Evolutionary conservation across 2,888 invertebrate species (phyloP).

Genomic region (Zhengitettix transpicula): DNA sequence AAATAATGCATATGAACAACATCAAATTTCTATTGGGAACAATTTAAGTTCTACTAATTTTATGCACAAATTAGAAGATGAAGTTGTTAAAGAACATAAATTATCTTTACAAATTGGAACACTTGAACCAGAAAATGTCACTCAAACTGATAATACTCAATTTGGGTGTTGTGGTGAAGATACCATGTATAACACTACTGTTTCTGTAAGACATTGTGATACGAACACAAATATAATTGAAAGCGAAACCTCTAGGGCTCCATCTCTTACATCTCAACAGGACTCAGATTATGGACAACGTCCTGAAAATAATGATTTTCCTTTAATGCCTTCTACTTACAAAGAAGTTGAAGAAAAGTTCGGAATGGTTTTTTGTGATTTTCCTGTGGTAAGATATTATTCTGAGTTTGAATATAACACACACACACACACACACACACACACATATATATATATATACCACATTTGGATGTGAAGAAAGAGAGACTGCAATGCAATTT

Average conservation of each 20-base stretch:
- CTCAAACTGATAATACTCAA: too few relatives aligned
- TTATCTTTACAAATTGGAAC: too few relatives aligned
- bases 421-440: too few relatives aligned
- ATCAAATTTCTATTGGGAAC: too few relatives aligned
- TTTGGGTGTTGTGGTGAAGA: background rate
- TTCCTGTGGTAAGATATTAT: slow-evolving; percentile 12
- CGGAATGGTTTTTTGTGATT: slow-evolving; percentile 23
- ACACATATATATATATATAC: too few relatives aligned
- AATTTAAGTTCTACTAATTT: too few relatives aligned
- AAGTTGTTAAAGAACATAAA: too few relatives aligned
- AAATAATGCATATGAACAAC: too few relatives aligned
- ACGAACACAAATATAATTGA: background rate
- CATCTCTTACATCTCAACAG: background rate
- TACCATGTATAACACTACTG: background rate
- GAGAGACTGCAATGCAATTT: too few relatives aligned
- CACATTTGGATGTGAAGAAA: too few relatives aligned
- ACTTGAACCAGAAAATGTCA: too few relatives aligned
- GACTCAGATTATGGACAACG: background rate
- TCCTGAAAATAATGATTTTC: background rate
- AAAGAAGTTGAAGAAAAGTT: slow-evolving; percentile 21
- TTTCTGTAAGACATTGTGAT: background rate
- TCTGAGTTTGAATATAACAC: background rate
- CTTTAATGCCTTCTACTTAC: slow-evolving; percentile 21
- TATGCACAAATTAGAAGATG: too few relatives aligned
- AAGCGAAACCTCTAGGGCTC: background rate